A percentile compares a stretch with the other conserved stretches of the same genome.
phyloP scores from a whole-genome alignment of 2,113 vertebrate genomes.

The Nicator chloris region DNA sequence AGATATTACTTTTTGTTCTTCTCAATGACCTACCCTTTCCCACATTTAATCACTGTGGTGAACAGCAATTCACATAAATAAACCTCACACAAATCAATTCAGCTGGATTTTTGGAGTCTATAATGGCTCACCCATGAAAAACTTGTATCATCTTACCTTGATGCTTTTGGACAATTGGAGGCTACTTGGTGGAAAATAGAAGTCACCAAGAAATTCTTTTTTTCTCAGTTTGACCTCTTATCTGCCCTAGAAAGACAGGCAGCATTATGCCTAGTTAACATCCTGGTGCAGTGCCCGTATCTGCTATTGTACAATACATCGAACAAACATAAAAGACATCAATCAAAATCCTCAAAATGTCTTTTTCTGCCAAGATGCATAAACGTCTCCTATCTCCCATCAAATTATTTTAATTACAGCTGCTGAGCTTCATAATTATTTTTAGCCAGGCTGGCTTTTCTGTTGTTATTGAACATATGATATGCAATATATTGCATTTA shows the following conservation, averaged over 20 bases:
- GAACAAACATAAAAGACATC: conserved; percentile 69
- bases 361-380: conserved; percentile 75
- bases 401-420: conserved; percentile 78
- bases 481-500: conserved; percentile 50
- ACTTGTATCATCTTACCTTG: background rate
- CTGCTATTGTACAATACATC: conserved; percentile 49
- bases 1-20: background rate
- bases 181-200: background rate
- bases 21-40: background rate
- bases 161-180: background rate
- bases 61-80: background rate
- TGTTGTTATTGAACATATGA: conserved; percentile 56
- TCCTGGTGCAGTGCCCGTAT: conserved; percentile 37
- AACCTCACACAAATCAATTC: background rate
- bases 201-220: background rate
- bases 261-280: background rate
- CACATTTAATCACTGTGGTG: background rate
- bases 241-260: background rate
- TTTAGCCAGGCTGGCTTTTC: conserved; percentile 56
- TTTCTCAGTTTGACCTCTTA: background rate
- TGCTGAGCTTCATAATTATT: conserved; percentile 73
- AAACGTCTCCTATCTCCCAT: conserved; percentile 72
- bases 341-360: conserved; percentile 74
- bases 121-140: background rate
- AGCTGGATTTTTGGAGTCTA: background rate